Conservation (phyloP, 2,113 vertebrate genomes). For the Pteruthius melanotis region DNA sequence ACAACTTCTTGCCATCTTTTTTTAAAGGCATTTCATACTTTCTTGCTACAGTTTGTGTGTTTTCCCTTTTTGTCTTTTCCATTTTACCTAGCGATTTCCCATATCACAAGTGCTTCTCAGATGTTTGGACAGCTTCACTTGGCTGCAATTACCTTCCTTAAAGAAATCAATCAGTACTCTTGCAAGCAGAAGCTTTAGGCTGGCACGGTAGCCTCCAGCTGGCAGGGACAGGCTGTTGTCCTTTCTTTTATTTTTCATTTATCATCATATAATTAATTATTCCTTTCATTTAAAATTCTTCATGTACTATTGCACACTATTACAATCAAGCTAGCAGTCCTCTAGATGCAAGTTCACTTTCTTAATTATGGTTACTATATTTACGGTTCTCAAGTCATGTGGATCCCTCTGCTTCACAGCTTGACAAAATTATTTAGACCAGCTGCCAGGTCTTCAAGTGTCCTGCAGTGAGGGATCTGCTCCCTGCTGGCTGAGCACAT, state of each 20-base stretch:
- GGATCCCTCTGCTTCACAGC: neutral
- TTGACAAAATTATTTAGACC: neutral
- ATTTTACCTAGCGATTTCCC: neutral
- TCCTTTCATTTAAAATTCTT: neutral
- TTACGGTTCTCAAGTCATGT: neutral
- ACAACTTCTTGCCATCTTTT: rapidly evolving
- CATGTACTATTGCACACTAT: neutral
- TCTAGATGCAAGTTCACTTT: neutral
- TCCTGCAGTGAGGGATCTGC: neutral
- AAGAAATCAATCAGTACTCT: neutral
- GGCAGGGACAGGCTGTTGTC: neutral
- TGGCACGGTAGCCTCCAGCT: neutral
- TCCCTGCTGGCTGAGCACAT: neutral
- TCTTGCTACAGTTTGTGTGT: neutral
- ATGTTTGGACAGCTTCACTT: neutral
- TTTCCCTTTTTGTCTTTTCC: neutral
- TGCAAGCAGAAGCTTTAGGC: neutral
- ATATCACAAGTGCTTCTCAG: neutral
- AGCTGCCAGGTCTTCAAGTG: neutral
- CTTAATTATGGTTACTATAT: neutral
- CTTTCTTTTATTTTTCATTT: neutral
- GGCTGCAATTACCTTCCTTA: neutral
- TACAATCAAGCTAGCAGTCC: neutral
- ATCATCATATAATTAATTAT: neutral
- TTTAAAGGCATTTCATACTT: neutral